Base-by-base conservation (phyloP, 2,113 vertebrate genomes). In the Rhombomys opimus region DNA sequence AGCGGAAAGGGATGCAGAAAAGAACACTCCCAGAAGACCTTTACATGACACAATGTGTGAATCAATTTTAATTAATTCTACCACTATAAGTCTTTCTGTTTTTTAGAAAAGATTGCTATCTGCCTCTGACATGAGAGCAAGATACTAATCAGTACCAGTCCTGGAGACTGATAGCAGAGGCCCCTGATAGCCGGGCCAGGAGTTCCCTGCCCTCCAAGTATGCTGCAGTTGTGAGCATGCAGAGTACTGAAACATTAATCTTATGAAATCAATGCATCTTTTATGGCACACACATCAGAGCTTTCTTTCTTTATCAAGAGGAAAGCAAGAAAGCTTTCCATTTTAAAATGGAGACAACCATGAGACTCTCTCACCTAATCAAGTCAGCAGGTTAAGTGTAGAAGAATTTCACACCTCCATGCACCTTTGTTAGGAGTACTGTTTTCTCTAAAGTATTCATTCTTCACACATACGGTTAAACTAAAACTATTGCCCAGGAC, bases 11-110 rank as follows among this genome's bases (percentile, higher is more conserved):
- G 70, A 87, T 87, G 52, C n/a, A 54, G 95, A 73, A 82, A 73
- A 90, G 87, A 94, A 94, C 73, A 89, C 68, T 98, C 98, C 96
- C 96, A 46, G 38, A 63, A 98, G 96, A 98, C 84, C 90, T 98
- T 94, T 96, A 84, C 90, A 87, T 91, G 97, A 98, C 96, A 98
- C 96, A 97, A 85, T 96, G 93, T 94, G 96, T 80, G 97, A 98
- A 98, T 98, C 98, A 98, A 98, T 98, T 99, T 98, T 98, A 98
- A 99, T 99, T 99, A 98, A 98, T 98, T 98, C 98, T 98, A 97
- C 97, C 98, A 98, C 97, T 98, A 98, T 98, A 98, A 98, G 98
- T 98, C 96, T 97, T 96, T 93, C 96, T 96, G 95, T 95, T 98
- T 87, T 97, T 98, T 98, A 97, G 97, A 94, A 98, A 97, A 98